Conservation (phyloP, 2,113 vertebrate species). For the Vulpes vulpes region DNA sequence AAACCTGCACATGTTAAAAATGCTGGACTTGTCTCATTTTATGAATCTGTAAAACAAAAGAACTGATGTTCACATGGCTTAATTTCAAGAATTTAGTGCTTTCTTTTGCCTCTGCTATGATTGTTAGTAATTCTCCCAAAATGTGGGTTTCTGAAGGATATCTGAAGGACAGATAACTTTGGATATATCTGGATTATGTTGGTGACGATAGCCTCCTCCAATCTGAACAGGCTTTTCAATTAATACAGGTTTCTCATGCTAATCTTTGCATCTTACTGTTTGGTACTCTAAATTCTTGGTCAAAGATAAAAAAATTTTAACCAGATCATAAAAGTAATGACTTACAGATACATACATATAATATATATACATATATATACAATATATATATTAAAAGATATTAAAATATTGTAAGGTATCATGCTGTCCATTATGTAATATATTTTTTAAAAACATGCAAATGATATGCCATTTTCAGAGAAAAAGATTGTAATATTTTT, state of each 20-base stretch:
- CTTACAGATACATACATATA: background rate
- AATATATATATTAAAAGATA: background rate
- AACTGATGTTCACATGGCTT: constrained; percentile 11
- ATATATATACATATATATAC: no score
- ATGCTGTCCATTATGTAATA: background rate
- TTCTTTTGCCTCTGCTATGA: background rate
- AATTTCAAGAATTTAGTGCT: background rate
- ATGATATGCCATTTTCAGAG: background rate
- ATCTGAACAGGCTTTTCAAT: background rate
- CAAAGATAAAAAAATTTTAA: background rate
- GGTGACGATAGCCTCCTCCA: background rate
- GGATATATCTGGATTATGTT: background rate
- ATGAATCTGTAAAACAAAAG: background rate
- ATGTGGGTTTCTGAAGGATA: background rate
- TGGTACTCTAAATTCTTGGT: background rate
- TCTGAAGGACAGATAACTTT: background rate
- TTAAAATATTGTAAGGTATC: background rate
- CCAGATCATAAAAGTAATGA: background rate
- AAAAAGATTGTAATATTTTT: background rate
- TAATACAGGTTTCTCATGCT: background rate
- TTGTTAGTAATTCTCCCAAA: background rate
- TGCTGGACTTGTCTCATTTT: constrained; percentile 1
- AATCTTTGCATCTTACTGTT: background rate
- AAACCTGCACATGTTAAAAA: constrained; percentile 17
- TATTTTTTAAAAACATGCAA: background rate